phyloP scores from a whole-genome alignment of 1,140 invertebrate genomes.

The Polypedilum pembai region DNA sequence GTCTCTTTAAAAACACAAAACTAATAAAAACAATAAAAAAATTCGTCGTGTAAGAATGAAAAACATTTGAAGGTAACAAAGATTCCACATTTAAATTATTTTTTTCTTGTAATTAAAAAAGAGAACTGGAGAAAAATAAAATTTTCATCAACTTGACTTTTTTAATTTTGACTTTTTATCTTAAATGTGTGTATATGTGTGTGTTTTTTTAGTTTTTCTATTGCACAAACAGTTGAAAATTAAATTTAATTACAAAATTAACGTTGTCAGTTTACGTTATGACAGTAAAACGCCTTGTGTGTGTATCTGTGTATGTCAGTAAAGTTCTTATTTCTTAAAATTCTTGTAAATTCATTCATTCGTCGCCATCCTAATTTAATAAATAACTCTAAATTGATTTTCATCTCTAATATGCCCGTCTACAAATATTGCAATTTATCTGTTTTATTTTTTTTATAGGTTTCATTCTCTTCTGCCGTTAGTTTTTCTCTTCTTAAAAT shows the following conservation, averaged over 20 bases:
- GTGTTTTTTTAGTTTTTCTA: neutral
- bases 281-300: neutral
- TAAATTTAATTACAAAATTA: neutral
- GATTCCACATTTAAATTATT: too few species aligned
- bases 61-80: too few species aligned
- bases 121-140: too few species aligned
- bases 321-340: neutral
- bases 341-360: neutral
- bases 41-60: too few species aligned
- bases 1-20: neutral
- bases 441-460: constrained; percentile 7
- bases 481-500: constrained; percentile 26
- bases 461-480: neutral
- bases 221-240: neutral
- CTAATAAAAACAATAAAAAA: too few species aligned
- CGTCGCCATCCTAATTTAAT: neutral
- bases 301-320: too few species aligned
- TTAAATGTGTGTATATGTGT: too few species aligned
- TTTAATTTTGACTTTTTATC: too few species aligned
- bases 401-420: constrained; percentile 10
- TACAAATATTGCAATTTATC: constrained; percentile 6
- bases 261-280: neutral
- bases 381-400: constrained; percentile 21
- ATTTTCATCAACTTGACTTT: too few species aligned
- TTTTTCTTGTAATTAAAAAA: too few species aligned